These are phyloP conservation scores for Papilio gigon DNA, from an alignment of 2,888 invertebrate species.

Conservation along the genomic window DNA sequence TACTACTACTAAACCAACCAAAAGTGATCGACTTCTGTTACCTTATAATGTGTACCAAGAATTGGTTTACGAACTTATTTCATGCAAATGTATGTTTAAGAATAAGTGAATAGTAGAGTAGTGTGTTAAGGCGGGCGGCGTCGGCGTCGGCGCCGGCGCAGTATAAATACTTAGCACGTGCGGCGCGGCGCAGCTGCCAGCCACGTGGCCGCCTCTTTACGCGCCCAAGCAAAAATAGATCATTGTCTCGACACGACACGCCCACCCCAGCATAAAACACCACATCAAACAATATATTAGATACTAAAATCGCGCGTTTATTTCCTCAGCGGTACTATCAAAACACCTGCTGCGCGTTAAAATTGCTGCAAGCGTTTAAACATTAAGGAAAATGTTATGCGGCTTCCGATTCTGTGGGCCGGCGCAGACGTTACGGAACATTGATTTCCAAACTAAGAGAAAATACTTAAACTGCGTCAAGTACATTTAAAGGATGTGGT, in stretches of 20 bases:
- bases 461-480: too few relatives aligned
- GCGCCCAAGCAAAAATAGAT: slow-evolving; percentile 76
- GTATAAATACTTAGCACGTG: slow-evolving; percentile 80
- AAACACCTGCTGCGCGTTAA: slow-evolving; percentile 51
- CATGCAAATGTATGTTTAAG: slow-evolving; percentile 16
- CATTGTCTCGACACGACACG: slow-evolving; percentile 77
- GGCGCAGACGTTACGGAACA: background rate
- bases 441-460: too few relatives aligned
- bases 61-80: background rate
- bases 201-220: slow-evolving; percentile 79
- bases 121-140: slow-evolving; percentile 55
- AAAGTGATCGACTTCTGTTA: background rate
- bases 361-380: slow-evolving; percentile 31
- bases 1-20: background rate
- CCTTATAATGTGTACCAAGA: background rate
- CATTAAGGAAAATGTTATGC: slow-evolving; percentile 33
- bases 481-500: too few relatives aligned
- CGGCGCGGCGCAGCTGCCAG: slow-evolving; percentile 71
- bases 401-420: slow-evolving; percentile 4
- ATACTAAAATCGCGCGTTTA: slow-evolving; percentile 66
- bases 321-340: slow-evolving; percentile 61
- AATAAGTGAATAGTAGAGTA: slow-evolving; percentile 22
- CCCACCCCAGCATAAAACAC: slow-evolving; percentile 78
- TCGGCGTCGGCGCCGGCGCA: slow-evolving; percentile 58
- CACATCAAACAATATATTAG: slow-evolving; percentile 75